A percentile compares a stretch with the other conserved stretches of the same genome.
Evolutionary conservation across 2,113 vertebrate genomes (phyloP).

Genomic region (Gymnocephalus cernua): DNA sequence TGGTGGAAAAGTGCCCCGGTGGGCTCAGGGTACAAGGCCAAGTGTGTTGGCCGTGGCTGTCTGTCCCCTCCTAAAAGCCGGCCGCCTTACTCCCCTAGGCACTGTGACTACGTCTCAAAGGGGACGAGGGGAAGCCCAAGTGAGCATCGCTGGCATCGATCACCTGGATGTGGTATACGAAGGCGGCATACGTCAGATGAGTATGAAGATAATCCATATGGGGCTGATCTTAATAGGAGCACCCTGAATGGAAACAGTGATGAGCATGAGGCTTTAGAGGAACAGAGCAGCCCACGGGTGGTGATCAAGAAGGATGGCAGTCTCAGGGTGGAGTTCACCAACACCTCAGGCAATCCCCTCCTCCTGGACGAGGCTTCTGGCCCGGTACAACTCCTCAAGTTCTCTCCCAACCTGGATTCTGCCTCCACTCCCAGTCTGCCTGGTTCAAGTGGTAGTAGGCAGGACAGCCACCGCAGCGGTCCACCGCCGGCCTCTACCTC

Average conservation of each 20-base stretch:
- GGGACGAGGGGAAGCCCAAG: constrained; percentile 76
- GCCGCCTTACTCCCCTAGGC: constrained; percentile 88
- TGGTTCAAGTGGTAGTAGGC: constrained; percentile 76
- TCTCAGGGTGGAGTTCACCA: constrained; percentile 95
- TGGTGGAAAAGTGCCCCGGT: constrained; percentile 84
- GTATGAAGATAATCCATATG: constrained; percentile 78
- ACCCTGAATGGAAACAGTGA: constrained; percentile 81
- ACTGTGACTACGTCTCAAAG: constrained; percentile 86
- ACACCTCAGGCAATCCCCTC: constrained; percentile 77
- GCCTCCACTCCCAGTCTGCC: constrained; percentile 78
- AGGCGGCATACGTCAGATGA: constrained; percentile 80
- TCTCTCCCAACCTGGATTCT: constrained; percentile 88
- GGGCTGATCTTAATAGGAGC: constrained; percentile 82
- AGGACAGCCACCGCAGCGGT: constrained; percentile 73
- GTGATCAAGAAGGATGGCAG: constrained; percentile 96
- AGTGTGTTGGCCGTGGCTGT: constrained; percentile 89
- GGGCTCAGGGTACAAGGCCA: constrained; percentile 87
- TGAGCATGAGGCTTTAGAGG: constrained; percentile 78
- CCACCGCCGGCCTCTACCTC: constrained; percentile 82
- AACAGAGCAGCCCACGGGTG: constrained; percentile 91
- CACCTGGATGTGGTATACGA: constrained; percentile 77
- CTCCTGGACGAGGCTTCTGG: constrained; percentile 82
- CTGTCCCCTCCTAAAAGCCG: constrained; percentile 90
- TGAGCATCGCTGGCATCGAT: constrained; percentile 78
- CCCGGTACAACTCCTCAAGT: constrained; percentile 92